These are phyloP conservation scores for Drosophila diplacantha DNA, from an alignment of 2,888 invertebrate genomes.

Conservation along the genomic window DNA sequence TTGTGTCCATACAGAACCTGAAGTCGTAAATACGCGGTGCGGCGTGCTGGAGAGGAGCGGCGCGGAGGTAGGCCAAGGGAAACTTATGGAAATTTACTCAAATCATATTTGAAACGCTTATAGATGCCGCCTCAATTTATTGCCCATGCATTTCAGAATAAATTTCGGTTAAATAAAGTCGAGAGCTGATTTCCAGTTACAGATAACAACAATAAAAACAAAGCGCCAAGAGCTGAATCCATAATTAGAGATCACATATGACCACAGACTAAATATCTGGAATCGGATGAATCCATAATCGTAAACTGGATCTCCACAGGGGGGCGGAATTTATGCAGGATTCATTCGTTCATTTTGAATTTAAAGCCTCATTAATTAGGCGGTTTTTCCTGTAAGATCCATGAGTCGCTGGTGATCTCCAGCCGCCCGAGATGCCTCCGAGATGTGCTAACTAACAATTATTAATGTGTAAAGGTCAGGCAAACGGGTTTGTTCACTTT, in stretches of 20 bases:
- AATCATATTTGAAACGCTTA: background rate
- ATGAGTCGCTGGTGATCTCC: background rate
- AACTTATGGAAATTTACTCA: conserved; percentile 1
- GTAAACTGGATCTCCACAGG: too few species aligned
- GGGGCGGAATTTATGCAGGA: background rate
- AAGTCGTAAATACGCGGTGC: conserved; percentile 23
- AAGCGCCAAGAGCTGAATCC: background rate
- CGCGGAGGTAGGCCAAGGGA: background rate
- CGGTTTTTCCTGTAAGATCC: conserved; percentile 19
- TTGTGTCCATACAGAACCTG: conserved; percentile 36
- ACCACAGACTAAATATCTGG: background rate
- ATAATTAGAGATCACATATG: background rate
- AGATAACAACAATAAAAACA: background rate
- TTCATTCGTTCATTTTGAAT: background rate
- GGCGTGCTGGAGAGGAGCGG: background rate
- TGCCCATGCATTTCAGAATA: background rate
- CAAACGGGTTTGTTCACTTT: conserved; percentile 63
- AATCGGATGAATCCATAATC: background rate
- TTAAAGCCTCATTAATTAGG: background rate
- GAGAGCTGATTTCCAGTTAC: conserved; percentile 8
- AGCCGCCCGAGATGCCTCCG: background rate
- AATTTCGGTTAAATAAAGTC: background rate
- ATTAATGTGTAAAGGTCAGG: conserved; percentile 67
- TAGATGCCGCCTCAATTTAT: conserved; percentile 5
- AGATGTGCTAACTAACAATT: conserved; percentile 67